phyloP scores from a whole-genome alignment of 2,113 vertebrate species.

The Hymenochirus boettgeri region DNA sequence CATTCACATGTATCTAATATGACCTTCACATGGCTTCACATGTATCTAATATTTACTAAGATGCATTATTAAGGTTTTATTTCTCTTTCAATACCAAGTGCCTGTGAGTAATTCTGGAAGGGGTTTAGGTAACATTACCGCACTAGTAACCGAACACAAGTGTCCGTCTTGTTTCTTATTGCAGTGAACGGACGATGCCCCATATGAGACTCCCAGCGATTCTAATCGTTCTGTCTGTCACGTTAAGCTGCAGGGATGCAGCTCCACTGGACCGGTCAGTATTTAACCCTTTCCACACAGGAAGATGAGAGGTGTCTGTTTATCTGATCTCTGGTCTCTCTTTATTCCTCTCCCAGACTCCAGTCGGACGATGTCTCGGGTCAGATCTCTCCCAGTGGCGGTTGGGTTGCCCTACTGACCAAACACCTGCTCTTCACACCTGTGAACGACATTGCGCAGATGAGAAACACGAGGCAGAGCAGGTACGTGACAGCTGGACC shows the following conservation, averaged over 20 bases:
- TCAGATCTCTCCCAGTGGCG: neutral
- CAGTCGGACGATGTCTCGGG: neutral
- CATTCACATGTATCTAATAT: too few relatives aligned
- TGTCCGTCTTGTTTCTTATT: too few relatives aligned
- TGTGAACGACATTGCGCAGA: neutral
- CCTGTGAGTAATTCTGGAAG: too few relatives aligned
- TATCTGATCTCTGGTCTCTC: neutral
- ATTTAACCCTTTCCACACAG: neutral
- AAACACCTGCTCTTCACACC: neutral
- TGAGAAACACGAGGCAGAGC: neutral
- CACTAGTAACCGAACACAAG: too few relatives aligned
- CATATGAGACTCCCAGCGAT: conserved; percentile 63
- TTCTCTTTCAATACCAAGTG: too few relatives aligned
- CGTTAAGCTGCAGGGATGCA: conserved; percentile 64
- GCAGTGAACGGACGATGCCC: conserved; percentile 64
- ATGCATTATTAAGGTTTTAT: too few relatives aligned
- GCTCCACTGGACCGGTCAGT: conserved; percentile 74
- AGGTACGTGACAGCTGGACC: neutral
- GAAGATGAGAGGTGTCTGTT: neutral
- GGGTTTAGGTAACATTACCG: too few relatives aligned
- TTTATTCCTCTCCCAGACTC: neutral
- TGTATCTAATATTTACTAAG: too few relatives aligned
- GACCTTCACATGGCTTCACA: too few relatives aligned
- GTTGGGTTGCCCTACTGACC: conserved; percentile 7
- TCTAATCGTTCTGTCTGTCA: conserved; percentile 64